Conservation (phyloP, 2,888 invertebrate species). For the Cantharis nigra region DNA sequence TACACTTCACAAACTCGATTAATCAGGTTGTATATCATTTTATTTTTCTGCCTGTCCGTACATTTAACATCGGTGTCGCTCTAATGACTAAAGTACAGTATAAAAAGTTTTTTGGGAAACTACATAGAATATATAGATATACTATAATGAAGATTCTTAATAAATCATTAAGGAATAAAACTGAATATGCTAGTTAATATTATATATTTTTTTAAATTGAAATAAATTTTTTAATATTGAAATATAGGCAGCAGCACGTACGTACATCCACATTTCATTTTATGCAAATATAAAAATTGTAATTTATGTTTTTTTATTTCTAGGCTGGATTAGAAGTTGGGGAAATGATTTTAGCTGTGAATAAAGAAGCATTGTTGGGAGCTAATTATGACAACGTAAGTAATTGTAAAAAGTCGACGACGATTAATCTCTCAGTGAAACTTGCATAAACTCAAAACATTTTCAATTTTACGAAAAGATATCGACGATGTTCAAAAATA, state of each 20-base stretch:
- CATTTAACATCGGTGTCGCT: not conserved
- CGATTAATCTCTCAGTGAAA: not conserved
- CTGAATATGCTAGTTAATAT: no score
- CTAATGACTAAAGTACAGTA: not conserved
- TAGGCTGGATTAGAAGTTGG: constrained; percentile 92
- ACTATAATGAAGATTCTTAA: no score
- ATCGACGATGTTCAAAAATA: not conserved
- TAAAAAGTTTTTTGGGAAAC: not conserved
- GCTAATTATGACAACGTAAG: constrained; percentile 85
- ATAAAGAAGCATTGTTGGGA: constrained; percentile 87
- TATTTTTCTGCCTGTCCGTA: not conserved
- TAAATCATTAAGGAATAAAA: no score
- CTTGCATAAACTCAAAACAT: not conserved
- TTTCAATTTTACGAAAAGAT: not conserved
- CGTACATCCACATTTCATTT: no score
- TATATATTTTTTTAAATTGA: no score
- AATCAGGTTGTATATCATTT: not conserved
- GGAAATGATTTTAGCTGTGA: constrained; percentile 95
- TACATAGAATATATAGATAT: not conserved
- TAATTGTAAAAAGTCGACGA: constrained; percentile 29
- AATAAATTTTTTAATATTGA: no score
- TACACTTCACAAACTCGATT: not conserved
- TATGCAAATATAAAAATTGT: not conserved
- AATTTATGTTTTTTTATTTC: constrained; percentile 11
- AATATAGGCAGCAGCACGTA: no score